Evolutionary conservation across 2,888 invertebrate species (phyloP).

Genomic region (Protonemura montana): DNA sequence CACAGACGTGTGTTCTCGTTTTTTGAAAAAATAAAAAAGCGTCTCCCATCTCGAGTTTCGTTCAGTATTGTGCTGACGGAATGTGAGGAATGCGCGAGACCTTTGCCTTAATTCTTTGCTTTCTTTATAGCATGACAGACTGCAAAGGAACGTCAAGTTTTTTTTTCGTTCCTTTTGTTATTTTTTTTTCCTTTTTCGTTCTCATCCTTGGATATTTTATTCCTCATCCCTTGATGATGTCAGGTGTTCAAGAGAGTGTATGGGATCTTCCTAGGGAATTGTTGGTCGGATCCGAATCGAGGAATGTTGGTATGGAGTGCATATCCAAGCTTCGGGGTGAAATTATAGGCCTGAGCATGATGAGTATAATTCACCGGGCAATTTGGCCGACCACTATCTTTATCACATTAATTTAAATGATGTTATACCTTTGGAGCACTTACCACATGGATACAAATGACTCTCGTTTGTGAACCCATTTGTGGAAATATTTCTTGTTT

Average conservation of each 20-base stretch:
- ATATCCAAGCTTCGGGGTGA: constrained; percentile 9
- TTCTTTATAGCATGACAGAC: constrained; percentile 1
- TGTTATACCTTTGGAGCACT: constrained; percentile 1
- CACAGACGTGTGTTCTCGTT: constrained; percentile 25
- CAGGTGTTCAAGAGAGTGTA: constrained; percentile 15
- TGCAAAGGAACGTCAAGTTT: background rate
- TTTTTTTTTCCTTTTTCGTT: constrained; percentile 28
- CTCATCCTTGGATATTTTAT: constrained; percentile 37
- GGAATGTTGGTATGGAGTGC: constrained; percentile 14
- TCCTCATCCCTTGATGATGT: constrained; percentile 31
- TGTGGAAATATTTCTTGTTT: background rate
- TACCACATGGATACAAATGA: background rate
- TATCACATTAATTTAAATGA: constrained; percentile 7
- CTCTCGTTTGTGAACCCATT: background rate
- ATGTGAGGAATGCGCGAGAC: constrained; percentile 41
- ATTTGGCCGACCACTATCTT: background rate
- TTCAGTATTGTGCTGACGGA: constrained; percentile 32
- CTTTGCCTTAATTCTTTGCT: constrained; percentile 7
- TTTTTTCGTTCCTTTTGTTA: no score
- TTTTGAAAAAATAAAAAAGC: constrained; percentile 37
- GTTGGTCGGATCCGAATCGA: background rate
- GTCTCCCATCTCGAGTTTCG: constrained; percentile 35
- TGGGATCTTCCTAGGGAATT: background rate
- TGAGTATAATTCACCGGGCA: background rate
- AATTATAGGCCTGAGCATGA: background rate